A percentile compares a stretch with the other conserved stretches of the same genome.
Evolutionary conservation across 1,140 invertebrate genomes (phyloP).

Genomic region (Apis cerana): DNA sequence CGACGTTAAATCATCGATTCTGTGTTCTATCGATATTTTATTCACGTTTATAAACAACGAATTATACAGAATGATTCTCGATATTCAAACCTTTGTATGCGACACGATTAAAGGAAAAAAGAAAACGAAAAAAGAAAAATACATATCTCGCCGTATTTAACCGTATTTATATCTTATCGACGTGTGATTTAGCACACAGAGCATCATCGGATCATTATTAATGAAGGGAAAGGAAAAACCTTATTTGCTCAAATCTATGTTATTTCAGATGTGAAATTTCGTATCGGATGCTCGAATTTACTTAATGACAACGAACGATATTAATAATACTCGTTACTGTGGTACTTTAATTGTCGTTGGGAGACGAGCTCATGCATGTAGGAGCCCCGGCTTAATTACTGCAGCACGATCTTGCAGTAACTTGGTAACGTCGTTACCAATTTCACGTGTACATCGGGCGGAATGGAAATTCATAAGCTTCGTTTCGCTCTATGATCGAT

Average conservation of each 20-base stretch:
- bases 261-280: neutral
- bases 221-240: too few relatives aligned
- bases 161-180: neutral
- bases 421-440: constrained; percentile 19
- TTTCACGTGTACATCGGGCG: constrained; percentile 11
- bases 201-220: neutral
- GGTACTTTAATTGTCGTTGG: constrained; percentile 32
- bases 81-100: neutral
- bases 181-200: neutral
- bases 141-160: too few relatives aligned
- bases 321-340: constrained; percentile 39
- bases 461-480: constrained; percentile 15
- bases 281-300: neutral
- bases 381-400: constrained; percentile 37
- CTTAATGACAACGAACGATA: constrained; percentile 24
- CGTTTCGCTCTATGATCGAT: neutral
- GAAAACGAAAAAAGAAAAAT: too few relatives aligned
- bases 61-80: constrained; percentile 39
- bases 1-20: neutral
- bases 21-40: neutral
- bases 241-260: neutral
- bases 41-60: neutral
- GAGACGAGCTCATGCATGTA: constrained; percentile 16
- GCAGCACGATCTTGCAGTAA: constrained; percentile 43
- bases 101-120: neutral